phyloP scores from a whole-genome alignment of 2,113 vertebrate species.

The Tinamus guttatus region DNA sequence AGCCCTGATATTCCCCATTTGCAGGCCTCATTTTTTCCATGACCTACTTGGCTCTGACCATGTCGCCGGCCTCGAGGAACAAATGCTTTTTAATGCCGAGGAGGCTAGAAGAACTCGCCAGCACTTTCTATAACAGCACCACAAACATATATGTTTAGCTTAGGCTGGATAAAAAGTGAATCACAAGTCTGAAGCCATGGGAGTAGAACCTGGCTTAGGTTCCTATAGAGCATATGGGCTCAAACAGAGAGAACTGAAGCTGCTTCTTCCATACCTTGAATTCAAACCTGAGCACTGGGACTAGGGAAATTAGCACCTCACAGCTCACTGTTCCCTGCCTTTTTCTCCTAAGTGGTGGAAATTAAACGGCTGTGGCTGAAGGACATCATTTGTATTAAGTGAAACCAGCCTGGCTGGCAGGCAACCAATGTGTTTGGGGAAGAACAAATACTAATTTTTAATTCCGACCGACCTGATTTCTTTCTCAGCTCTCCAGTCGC shows the following conservation, averaged over 20 bases:
- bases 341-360: constrained; percentile 8
- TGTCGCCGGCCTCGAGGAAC: not conserved
- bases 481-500: not conserved
- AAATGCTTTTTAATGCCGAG: not conserved
- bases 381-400: not conserved
- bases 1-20: not conserved
- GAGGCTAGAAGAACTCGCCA: not conserved
- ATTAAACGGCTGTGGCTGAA: not conserved
- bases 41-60: not conserved
- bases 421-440: not conserved
- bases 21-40: not conserved
- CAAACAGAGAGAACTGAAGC: not conserved
- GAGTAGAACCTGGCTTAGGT: not conserved
- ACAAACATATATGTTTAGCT: too few species aligned
- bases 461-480: not conserved
- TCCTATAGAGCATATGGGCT: not conserved
- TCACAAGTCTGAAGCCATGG: not conserved
- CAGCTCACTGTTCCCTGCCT: not conserved
- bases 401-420: constrained; percentile 13
- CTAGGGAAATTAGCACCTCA: not conserved
- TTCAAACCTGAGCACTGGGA: not conserved
- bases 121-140: not conserved
- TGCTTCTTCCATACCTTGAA: rapidly evolving
- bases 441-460: constrained; percentile 38
- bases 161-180: not conserved